Percentiles rank a stretch among this genome's conserved stretches.
Conservation (phyloP, 2,888 invertebrate species). For the Graphium colonna region DNA sequence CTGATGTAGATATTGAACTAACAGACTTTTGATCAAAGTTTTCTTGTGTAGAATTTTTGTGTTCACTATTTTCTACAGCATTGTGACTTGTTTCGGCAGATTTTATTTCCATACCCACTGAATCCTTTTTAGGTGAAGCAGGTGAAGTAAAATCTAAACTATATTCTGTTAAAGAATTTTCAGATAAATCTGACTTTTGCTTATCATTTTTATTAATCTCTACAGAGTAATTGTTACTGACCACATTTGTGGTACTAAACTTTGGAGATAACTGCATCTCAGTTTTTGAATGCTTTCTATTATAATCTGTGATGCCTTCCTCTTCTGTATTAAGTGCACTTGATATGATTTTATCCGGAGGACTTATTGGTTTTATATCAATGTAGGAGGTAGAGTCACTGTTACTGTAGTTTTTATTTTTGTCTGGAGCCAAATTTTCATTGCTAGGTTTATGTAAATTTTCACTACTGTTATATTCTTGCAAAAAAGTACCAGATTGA, state of each 20-base stretch:
- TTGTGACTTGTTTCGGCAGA: conserved; percentile 32
- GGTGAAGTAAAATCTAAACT: conserved; percentile 62
- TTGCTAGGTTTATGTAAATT: conserved; percentile 21
- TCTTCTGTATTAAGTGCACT: conserved; percentile 45
- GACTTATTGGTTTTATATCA: conserved; percentile 61
- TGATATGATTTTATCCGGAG: conserved; percentile 50
- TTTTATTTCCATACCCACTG: conserved; percentile 22
- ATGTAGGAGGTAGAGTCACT: conserved; percentile 70
- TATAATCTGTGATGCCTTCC: conserved; percentile 25
- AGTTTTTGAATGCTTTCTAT: conserved; percentile 25
- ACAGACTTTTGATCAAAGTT: conserved; percentile 53
- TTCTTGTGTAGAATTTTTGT: conserved; percentile 37
- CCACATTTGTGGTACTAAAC: conserved; percentile 38
- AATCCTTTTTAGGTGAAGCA: conserved; percentile 41
- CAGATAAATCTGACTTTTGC: conserved; percentile 37
- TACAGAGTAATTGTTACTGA: conserved; percentile 37
- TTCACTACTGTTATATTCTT: conserved; percentile 16
- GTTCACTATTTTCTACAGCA: conserved; percentile 32
- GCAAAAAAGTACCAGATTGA: conserved; percentile 26
- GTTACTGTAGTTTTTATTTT: conserved; percentile 46
- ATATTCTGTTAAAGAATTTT: conserved; percentile 56
- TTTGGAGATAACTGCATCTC: conserved; percentile 38
- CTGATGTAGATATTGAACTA: conserved; percentile 66
- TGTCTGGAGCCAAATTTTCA: conserved; percentile 41
- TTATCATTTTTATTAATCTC: conserved; percentile 35